A percentile compares a stretch with the other conserved stretches of the same genome.
Evolutionary conservation across 2,888 invertebrate genomes (phyloP).

Genomic region (Dynastes grantii): DNA sequence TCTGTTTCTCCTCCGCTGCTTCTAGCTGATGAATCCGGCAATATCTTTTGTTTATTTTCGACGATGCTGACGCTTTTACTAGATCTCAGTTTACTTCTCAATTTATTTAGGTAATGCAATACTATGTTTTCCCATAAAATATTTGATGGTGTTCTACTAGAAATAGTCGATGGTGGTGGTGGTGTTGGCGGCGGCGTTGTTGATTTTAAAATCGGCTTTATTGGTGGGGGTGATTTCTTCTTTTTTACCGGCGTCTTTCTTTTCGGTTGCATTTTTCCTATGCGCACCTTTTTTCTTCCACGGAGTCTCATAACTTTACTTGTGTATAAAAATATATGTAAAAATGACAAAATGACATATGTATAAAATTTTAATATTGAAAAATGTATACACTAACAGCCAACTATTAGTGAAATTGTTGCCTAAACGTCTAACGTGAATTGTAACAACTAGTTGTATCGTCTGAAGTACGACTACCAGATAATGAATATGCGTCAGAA

Average conservation of each 20-base stretch:
- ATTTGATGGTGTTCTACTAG: neutral
- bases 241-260: neutral
- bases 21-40: neutral
- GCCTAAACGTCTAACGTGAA: neutral
- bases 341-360: conserved; percentile 16
- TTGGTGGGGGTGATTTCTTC: neutral
- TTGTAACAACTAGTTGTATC: neutral
- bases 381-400: neutral
- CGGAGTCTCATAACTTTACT: conserved; percentile 21
- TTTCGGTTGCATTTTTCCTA: neutral
- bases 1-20: neutral
- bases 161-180: neutral
- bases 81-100: conserved; percentile 39
- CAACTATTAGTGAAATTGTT: neutral
- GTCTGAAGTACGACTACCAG: neutral
- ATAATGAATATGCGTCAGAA: neutral
- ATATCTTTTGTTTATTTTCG: neutral
- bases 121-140: conserved; percentile 57
- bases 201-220: neutral
- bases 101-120: conserved; percentile 55
- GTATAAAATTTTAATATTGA: conserved; percentile 16
- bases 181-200: neutral
- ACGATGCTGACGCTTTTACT: neutral
- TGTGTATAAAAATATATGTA: neutral
- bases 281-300: neutral